Base-by-base conservation (phyloP, 2,797 vertebrate species). In the Balearica regulorum region DNA sequence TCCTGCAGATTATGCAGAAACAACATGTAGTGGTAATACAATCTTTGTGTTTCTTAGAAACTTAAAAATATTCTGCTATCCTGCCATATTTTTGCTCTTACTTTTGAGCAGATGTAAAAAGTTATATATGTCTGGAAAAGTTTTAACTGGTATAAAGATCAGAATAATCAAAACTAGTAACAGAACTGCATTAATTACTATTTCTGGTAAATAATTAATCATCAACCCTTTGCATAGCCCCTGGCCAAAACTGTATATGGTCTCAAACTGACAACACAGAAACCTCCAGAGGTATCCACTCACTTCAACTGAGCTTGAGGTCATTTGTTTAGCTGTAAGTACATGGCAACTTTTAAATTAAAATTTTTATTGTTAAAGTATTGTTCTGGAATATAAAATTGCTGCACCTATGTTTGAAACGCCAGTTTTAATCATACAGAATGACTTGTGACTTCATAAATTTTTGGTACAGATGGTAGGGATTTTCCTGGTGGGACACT, bases 121-220 rank as follows among this genome's bases (percentile, higher is more conserved):
- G 15, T 73, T 73, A 68, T 69, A 71, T 1, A 3, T 37, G 6
- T 20, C 92, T 73, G 35, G 26, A 46, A 83, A 95, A 84, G 37
- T 89, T 95, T 66, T 83, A 89, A 43, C 68, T 53, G 66, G 6
- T 60, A 31, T 48, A 93, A 72, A 90, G 76, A 89, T 58, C 48
- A 96, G 83, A 93, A 94, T 95, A 96, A 97, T 95, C 90, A 96
- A 96, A 98, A 83, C 80, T 77, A 86, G 91, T 96, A 97, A 95
- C 87, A 96, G 95, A 96, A 90, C 37, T 96, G 66, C 91, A 87
- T 94, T 97, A 97, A 98, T 98, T 97, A 97, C 77, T 94, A 97
- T 94, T 96, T 96, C 73, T 82, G 79, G 90, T 98, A 97, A 98
- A 97, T 97, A 97, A 96, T 97, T 96, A 66, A 96, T 87, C 77